Evolutionary conservation across 2,797 vertebrate species (phyloP).

Genomic region (Atherinosoma microstoma): DNA sequence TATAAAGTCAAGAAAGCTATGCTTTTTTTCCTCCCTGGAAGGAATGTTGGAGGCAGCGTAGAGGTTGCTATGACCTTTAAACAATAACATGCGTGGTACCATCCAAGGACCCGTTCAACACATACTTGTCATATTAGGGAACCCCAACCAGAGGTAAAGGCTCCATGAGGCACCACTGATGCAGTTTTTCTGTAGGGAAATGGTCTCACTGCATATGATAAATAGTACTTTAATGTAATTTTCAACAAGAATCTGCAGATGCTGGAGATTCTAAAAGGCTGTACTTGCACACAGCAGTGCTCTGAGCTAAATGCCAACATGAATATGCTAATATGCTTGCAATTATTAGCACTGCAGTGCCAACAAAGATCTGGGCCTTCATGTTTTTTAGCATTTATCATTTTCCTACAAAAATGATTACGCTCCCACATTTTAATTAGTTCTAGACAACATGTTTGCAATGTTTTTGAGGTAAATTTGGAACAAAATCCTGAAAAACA

Average conservation of each 20-base stretch:
- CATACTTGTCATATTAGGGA: slow-evolving; percentile 1
- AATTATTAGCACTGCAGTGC: slow-evolving; percentile 6
- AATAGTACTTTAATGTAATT: neutral
- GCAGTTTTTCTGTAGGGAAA: neutral
- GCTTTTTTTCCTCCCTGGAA: neutral
- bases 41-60: neutral
- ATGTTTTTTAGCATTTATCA: neutral
- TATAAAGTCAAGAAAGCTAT: slow-evolving; percentile 15
- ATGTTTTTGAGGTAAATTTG: neutral
- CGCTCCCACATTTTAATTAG: neutral
- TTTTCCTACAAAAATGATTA: neutral
- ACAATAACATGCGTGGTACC: slow-evolving; percentile 6
- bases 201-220: neutral
- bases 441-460: neutral
- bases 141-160: neutral
- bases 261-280: neutral
- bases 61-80: slow-evolving; percentile 34
- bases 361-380: neutral
- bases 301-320: slow-evolving; percentile 27
- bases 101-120: slow-evolving; percentile 5
- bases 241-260: neutral
- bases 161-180: neutral
- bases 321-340: slow-evolving; percentile 2
- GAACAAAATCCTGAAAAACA: neutral
- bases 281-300: slow-evolving; percentile 6